Base-by-base conservation (phyloP, 1,140 invertebrate genomes). In the Triops cancriformis region DNA sequence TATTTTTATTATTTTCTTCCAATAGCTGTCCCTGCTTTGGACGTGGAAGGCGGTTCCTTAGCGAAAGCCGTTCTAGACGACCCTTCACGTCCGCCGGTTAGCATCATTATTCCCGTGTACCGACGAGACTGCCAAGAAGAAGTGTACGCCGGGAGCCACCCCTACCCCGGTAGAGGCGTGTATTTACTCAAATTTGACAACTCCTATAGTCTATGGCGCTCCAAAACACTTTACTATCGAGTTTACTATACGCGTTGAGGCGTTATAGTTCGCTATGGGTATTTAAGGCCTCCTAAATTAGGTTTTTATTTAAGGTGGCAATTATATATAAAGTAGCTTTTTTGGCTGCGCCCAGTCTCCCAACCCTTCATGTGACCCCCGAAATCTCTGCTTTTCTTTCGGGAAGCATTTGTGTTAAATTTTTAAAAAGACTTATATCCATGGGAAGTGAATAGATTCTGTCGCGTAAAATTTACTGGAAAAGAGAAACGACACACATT, bases 121-220 rank as follows among this genome's bases (percentile, higher is more conserved):
- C 89, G 98, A 82, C 89, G 98, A 80, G 97, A 99, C 85, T 96
- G 94, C 81, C 97, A 98, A 82, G 90, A 93, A 83, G 96, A 99
- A 87, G 95, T 99, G 0, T 98, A 98, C 83, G 96, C 95, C 72
- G 98, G 98, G 10, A 96, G 93, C 81, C 98, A 99, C 86, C 87
- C 90, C 28, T 99, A 99, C 86, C 98, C 98, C 5, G 97, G 94
- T 26, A 91, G 95, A 86, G 98, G 98, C 45, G 94, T 99, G 45
- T 99, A 99, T 87, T 87, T 99, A 83, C 87, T 99, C 10, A 99
- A 99, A 87, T 99, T 99, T 86, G 98, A 99, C 86, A 99, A 99
- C 87, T 97, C 96, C 0, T 99, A 98, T 86, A 98, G 96, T 72
- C 87, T 99, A 77, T 99, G 97, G 97, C 90, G 98, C 82, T 98